Evolutionary conservation across 2,888 invertebrate genomes (phyloP), one percentile per base, ranked within the genome.

Genomic region (Coecobrya sp.): DNA sequence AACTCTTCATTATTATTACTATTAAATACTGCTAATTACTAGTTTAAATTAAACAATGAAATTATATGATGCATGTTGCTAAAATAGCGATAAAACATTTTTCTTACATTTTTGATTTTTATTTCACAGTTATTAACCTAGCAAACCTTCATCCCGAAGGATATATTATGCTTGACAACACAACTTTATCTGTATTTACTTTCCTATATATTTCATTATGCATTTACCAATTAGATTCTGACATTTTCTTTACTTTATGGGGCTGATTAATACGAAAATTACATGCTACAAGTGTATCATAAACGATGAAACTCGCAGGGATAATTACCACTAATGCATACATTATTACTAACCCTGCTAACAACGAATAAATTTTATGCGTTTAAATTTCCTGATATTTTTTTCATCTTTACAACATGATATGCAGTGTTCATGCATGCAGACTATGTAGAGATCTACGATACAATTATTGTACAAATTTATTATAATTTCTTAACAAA

Each of bases 211-310:
- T 73, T 27, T 49, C 16, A 76, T 76, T 81, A 81, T 81, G 52
- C 55, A 30, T 62, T 81, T 42, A 81, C 55, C 81, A 81, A 81
- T 84, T 84, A 65, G 42, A 84, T 45, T 62, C 84, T 88, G 88
- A 79, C 88, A 88, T 79, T 88, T 88, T 81, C 55, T n/a, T 11
- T 86, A 55, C 81, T 91, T 91, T 91, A 91, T 91, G 86, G 8
- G 30, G 55, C 84, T 91, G 91, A 91, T 86, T 86, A 91, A 91
- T 86, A 86, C 76, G 86, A 79, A 91, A 91, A 86, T 86, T 86
- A 81, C 52, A 91, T 84, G 30, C 27, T 55, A 45, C 84, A 84
- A 42, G 55, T 84, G 55, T 65, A 27, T 84, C 22, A 65, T 84
- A 59, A 81, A 59, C 55, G 65, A 79, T 52, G 81, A 49, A 70